Evolutionary conservation across 2,113 vertebrate genomes (phyloP).

Genomic region (Pogona vitticeps): DNA sequence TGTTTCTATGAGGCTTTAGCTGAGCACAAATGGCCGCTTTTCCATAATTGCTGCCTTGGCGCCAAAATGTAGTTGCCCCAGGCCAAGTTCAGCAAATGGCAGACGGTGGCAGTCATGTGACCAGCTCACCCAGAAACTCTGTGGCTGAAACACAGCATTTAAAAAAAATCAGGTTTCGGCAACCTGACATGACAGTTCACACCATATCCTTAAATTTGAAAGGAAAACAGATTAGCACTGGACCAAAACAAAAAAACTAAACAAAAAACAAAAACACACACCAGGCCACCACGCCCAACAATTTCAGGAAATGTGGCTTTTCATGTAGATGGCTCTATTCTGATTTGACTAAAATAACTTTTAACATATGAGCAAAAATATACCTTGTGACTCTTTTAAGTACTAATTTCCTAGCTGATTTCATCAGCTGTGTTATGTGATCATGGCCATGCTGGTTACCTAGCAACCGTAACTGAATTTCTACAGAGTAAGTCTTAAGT

Average conservation of each 20-base stretch:
- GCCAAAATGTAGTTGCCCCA: background rate
- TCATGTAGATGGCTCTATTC: constrained; percentile 14
- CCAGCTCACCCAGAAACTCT: background rate
- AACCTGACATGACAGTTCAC: background rate
- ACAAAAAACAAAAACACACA: background rate
- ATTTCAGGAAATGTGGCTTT: constrained; percentile 21
- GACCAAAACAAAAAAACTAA: no score
- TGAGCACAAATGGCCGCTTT: background rate
- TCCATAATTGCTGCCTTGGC: background rate
- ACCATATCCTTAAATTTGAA: background rate
- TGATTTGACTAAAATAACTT: constrained; percentile 16
- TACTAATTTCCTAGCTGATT: constrained; percentile 20
- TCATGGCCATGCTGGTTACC: constrained; percentile 11
- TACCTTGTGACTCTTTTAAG: background rate
- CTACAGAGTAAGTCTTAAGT: background rate
- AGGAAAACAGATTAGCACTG: background rate
- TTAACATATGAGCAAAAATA: background rate
- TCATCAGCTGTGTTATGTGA: constrained; percentile 14
- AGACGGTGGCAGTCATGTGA: background rate
- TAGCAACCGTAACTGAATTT: constrained; percentile 14
- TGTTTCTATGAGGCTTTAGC: background rate
- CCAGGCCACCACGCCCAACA: background rate
- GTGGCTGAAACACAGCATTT: background rate
- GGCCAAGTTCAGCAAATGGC: background rate
- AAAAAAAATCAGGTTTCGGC: background rate